Base-by-base conservation (phyloP, 2,888 invertebrate genomes). In the Platycheirus albimanus region DNA sequence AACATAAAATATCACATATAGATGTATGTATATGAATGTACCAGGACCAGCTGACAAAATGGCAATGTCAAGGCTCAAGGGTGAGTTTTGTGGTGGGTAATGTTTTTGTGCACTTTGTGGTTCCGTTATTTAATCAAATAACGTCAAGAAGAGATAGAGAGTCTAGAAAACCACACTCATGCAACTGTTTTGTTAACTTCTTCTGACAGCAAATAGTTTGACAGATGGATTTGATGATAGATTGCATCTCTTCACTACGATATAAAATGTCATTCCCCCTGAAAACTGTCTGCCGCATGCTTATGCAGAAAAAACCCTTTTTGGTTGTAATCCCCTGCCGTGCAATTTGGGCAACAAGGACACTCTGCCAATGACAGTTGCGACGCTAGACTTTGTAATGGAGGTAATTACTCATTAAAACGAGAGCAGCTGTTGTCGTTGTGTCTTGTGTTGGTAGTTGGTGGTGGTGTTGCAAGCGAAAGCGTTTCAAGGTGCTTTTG, bases 361-460 rank as follows among this genome's bases (percentile, higher is more conserved):
- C 33, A 52, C 43, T 49, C 63, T 78, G 83, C 13, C 69, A 72
- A 69, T 83, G 83, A 83, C 83, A 78, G 69, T 83, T 64, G 24
- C 72, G 56, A 71, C 45, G 52, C 71, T 56, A 80, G 76, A 77
- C 74, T 49, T 36, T 64, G 67, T 74, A 78, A 83, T 83, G 63
- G 78, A 30, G 61, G 78, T 78, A 78, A 83, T 83, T 83, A 83
- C 78, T 83, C 83, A 83, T 74, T 83, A 74, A 83, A 83, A 69
- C 78, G 69, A 74, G 56, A 83, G 51, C 83, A 83, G 83, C 83
- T 74, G 83, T 56, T 51, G 61, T 15, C 28, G 41, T 28, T 2
- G 28, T 33, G 30, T 10, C 15, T 28, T 28, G 24, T 36, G 15
- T 7, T 58, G 11, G 20, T 38, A 24, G 63, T 45, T 56, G 61